A percentile compares a stretch with the other conserved stretches of the same genome.
Evolutionary conservation across 2,888 invertebrate species (phyloP).

Genomic region (Strigamia transsilvanica): DNA sequence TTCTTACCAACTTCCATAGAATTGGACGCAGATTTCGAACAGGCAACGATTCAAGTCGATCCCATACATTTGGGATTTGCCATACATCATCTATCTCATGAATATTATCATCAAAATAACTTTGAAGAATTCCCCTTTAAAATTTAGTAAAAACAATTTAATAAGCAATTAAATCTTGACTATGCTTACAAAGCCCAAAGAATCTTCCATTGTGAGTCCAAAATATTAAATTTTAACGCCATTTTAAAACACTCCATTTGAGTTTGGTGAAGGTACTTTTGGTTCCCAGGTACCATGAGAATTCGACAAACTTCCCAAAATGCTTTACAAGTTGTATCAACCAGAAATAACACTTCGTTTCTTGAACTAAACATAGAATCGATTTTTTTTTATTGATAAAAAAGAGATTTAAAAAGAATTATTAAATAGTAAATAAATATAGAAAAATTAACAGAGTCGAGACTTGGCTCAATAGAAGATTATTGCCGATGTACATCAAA

Average conservation of each 20-base stretch:
- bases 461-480: conserved; percentile 4
- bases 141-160: background rate
- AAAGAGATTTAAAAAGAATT: background rate
- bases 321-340: background rate
- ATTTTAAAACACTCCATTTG: background rate
- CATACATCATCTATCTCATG: background rate
- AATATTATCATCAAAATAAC: background rate
- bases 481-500: background rate
- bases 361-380: background rate
- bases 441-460: background rate
- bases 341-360: background rate
- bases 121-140: background rate
- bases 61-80: background rate
- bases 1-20: background rate
- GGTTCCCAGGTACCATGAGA: background rate
- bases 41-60: background rate
- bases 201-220: background rate
- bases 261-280: background rate
- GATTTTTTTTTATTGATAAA: background rate
- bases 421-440: background rate
- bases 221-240: background rate
- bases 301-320: background rate
- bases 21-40: background rate
- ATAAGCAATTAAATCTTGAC: background rate
- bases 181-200: background rate